Evolutionary conservation across 2,113 vertebrate species (phyloP).

Genomic region (Etheostoma spectabile): DNA sequence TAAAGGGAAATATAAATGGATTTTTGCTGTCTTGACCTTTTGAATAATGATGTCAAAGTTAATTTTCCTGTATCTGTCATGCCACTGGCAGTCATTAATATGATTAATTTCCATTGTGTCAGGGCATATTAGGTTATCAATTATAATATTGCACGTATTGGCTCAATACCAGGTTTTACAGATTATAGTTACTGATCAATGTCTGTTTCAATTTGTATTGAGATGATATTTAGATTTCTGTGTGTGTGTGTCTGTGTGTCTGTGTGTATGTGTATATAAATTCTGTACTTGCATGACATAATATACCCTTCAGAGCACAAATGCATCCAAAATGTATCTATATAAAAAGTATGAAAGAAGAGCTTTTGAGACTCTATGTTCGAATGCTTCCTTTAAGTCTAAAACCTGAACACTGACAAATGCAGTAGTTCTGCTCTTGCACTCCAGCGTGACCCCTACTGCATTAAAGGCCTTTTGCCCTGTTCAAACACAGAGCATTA

Average conservation of each 20-base stretch:
- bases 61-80: constrained; percentile 25
- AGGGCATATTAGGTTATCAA: neutral
- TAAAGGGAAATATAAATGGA: constrained; percentile 13
- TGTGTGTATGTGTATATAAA: neutral
- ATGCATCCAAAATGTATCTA: neutral
- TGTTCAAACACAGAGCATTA: neutral
- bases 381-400: neutral
- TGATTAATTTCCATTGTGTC: constrained; percentile 15
- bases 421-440: constrained; percentile 6
- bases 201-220: constrained; percentile 1
- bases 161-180: neutral
- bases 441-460: constrained; percentile 46
- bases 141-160: constrained; percentile 4
- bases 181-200: neutral
- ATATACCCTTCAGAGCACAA: neutral
- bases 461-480: constrained; percentile 27
- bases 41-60: constrained; percentile 13
- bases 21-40: constrained; percentile 10
- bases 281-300: neutral
- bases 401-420: neutral
- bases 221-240: neutral
- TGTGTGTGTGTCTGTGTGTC: too few species aligned
- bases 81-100: constrained; percentile 16
- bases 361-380: neutral
- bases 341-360: neutral